Conservation (phyloP, 2,888 invertebrate species). For the Plebejus melissa region DNA sequence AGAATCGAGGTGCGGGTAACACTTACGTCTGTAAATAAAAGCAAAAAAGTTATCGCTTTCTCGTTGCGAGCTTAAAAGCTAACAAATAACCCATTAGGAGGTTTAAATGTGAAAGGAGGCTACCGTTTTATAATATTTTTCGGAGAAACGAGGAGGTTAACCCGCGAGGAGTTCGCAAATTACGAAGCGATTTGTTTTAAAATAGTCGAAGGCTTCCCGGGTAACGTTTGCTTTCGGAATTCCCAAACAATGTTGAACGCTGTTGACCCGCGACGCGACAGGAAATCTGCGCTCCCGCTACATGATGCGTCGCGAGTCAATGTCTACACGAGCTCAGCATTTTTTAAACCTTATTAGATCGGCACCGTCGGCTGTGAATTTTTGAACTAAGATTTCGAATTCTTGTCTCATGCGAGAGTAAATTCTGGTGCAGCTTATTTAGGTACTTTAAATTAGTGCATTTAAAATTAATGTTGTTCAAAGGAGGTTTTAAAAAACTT, state of each 20-base stretch:
- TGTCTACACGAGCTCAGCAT: conserved; percentile 26
- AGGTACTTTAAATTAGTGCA: conserved; percentile 8
- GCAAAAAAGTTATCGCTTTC: background rate
- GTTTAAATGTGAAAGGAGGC: conserved; percentile 6
- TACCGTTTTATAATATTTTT: background rate
- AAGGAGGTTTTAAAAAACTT: background rate
- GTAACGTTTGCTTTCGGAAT: conserved; percentile 19
- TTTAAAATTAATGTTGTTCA: conserved; percentile 4
- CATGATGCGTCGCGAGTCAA: conserved; percentile 21
- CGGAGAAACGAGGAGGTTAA: background rate
- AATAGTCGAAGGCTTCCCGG: conserved; percentile 2
- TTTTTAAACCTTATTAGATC: conserved; percentile 21
- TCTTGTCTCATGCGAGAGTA: conserved; percentile 8
- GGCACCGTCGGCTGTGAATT: background rate
- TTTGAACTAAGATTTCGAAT: background rate
- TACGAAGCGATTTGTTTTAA: conserved; percentile 13
- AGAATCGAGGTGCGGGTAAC: background rate
- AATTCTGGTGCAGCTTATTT: background rate
- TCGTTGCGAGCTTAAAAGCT: background rate
- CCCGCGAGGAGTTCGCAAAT: background rate
- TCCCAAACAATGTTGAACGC: conserved; percentile 20
- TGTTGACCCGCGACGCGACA: background rate
- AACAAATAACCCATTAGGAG: background rate
- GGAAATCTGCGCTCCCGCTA: background rate
- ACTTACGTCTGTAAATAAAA: background rate